A percentile compares a stretch with the other conserved stretches of the same genome.
Conservation (phyloP, 2,113 vertebrate species). For the Sprattus sprattus region DNA sequence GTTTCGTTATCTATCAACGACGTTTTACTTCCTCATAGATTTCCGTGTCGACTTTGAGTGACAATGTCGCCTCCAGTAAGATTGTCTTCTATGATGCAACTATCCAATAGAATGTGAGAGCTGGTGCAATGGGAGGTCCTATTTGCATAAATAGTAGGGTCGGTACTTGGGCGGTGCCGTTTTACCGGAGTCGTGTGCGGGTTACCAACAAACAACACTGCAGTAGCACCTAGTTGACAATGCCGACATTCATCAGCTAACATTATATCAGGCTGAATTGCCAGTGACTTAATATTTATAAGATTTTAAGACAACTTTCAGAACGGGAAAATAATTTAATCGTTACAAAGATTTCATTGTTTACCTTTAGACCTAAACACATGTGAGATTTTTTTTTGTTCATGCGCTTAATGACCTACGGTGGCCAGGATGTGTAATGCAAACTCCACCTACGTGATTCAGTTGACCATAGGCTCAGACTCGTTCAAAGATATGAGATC, state of each 20-base stretch:
- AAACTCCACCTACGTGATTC: neutral
- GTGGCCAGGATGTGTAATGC: no score
- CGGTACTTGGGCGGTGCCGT: conserved; percentile 49
- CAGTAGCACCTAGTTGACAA: neutral
- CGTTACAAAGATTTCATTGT: no score
- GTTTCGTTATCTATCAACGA: conserved; percentile 51
- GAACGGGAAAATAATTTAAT: neutral
- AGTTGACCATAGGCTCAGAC: neutral
- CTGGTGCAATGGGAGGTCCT: conserved; percentile 40
- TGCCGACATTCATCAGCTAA: neutral
- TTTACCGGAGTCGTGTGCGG: neutral
- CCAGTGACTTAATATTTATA: neutral
- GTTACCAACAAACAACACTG: neutral
- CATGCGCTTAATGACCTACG: neutral
- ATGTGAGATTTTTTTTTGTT: neutral
- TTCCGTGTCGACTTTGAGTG: conserved; percentile 62
- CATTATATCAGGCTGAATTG: neutral
- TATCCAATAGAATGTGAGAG: conserved; percentile 47
- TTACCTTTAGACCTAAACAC: no score
- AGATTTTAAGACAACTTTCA: neutral
- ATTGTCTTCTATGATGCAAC: rapidly evolving
- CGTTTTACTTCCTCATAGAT: conserved; percentile 59
- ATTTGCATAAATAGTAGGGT: conserved; percentile 26
- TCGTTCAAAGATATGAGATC: neutral
- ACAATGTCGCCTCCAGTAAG: conserved; percentile 48